Percentiles rank a stretch among this genome's conserved stretches.
phyloP scores from a whole-genome alignment of 2,113 vertebrate species.

The Barnardius zonarius region DNA sequence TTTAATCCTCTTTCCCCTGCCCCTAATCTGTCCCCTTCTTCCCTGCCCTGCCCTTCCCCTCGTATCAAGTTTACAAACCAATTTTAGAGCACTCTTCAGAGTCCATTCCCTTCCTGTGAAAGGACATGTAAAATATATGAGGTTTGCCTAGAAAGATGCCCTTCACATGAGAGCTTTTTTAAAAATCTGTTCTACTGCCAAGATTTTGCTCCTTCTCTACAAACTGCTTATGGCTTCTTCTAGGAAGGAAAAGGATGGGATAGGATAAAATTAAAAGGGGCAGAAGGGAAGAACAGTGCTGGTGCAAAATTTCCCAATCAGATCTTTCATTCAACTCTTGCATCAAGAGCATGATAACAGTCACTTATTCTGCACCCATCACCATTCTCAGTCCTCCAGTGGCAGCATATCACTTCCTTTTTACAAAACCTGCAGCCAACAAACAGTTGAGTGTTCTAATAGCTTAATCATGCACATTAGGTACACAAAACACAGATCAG shows the following conservation, averaged over 20 bases:
- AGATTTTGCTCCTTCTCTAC: background rate
- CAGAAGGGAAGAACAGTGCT: background rate
- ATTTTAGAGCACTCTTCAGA: background rate
- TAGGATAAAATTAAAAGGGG: background rate
- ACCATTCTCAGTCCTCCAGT: background rate
- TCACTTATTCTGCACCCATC: background rate
- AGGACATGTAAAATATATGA: background rate
- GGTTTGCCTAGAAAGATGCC: background rate
- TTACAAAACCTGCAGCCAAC: background rate
- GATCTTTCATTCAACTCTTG: background rate
- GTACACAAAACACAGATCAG: background rate
- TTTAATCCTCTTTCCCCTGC: background rate
- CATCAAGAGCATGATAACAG: background rate
- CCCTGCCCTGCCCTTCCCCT: background rate
- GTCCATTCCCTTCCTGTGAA: background rate
- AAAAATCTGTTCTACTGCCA: background rate
- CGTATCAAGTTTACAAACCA: background rate
- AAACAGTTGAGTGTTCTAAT: background rate
- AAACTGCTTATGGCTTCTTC: background rate
- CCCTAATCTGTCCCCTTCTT: background rate
- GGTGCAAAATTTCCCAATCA: background rate
- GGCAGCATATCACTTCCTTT: background rate
- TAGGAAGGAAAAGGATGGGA: background rate
- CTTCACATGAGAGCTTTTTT: background rate
- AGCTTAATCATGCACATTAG: background rate